Percentiles rank a stretch among this genome's conserved stretches.
Evolutionary conservation across 1,140 invertebrate species (phyloP).

Genomic region (Drosophila paulistorum): DNA sequence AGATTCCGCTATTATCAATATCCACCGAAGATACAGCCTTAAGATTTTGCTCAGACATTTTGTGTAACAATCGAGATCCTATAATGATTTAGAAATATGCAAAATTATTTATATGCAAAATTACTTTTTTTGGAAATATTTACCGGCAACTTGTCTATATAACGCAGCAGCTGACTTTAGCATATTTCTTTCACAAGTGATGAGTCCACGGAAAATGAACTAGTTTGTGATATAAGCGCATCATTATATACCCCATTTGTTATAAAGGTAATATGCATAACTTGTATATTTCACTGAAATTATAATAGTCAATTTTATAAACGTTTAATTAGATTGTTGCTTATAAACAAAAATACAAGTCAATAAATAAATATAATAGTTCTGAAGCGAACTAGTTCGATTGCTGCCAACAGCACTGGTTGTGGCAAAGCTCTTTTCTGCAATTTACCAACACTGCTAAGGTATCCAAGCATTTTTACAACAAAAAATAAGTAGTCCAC

Average conservation of each 20-base stretch:
- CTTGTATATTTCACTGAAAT: too few relatives aligned
- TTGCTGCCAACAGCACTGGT: background rate
- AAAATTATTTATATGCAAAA: background rate
- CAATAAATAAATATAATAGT: background rate
- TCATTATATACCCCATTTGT: background rate
- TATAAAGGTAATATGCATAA: too few relatives aligned
- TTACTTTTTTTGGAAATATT: slow-evolving; percentile 1
- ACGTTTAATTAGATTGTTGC: background rate
- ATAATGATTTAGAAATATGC: background rate
- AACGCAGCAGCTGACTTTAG: slow-evolving; percentile 37
- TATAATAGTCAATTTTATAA: too few relatives aligned
- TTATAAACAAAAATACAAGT: background rate
- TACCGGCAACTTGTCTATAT: slow-evolving; percentile 5
- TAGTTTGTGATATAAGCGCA: background rate
- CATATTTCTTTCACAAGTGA: slow-evolving; percentile 4
- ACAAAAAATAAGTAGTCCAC: slow-evolving; percentile 33
- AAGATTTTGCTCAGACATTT: slow-evolving; percentile 72
- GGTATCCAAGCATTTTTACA: slow-evolving; percentile 20
- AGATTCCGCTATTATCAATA: slow-evolving; percentile 91
- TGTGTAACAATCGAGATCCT: slow-evolving; percentile 34
- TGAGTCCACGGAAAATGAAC: background rate
- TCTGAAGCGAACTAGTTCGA: background rate
- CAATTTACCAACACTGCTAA: background rate
- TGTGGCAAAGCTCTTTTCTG: background rate
- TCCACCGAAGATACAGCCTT: slow-evolving; percentile 88